These are phyloP conservation scores for Ifrita kowaldi DNA, from an alignment of 2,113 vertebrate species.

Conservation along the genomic window DNA sequence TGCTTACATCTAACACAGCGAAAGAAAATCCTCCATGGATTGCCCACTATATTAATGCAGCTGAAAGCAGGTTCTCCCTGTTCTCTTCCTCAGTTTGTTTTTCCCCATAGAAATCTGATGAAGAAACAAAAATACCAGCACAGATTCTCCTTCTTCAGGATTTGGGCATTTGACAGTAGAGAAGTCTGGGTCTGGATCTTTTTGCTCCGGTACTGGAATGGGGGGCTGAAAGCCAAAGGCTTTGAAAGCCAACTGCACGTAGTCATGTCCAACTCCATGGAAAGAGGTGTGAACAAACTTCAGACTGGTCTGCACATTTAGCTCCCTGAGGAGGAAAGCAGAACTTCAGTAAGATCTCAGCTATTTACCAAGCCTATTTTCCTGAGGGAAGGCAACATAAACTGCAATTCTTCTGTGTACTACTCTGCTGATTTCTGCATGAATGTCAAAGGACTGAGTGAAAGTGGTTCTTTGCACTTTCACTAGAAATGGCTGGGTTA, in stretches of 20 bases:
- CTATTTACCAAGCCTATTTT: background rate
- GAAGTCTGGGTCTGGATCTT: conserved; percentile 91
- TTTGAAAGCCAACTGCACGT: conserved; percentile 86
- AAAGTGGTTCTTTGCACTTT: background rate
- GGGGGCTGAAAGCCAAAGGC: conserved; percentile 86
- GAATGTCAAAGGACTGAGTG: background rate
- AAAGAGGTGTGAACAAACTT: conserved; percentile 93
- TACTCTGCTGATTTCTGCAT: background rate
- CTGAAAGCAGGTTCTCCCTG: background rate
- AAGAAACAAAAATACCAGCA: conserved; percentile 78
- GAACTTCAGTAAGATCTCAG: background rate
- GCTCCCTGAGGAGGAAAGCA: conserved; percentile 70
- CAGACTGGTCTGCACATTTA: conserved; percentile 77
- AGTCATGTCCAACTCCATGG: conserved; percentile 90
- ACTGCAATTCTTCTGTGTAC: background rate
- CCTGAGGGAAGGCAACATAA: background rate
- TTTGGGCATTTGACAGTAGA: conserved; percentile 90
- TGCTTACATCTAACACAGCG: background rate
- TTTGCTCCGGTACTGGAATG: conserved; percentile 91
- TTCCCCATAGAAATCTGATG: background rate
- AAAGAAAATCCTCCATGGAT: background rate
- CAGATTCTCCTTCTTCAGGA: conserved; percentile 91
- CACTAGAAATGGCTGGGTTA: background rate
- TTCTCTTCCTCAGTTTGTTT: background rate
- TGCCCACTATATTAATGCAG: background rate